phyloP scores from a whole-genome alignment of 2,888 invertebrate species.

The Epistrophe eligans region DNA sequence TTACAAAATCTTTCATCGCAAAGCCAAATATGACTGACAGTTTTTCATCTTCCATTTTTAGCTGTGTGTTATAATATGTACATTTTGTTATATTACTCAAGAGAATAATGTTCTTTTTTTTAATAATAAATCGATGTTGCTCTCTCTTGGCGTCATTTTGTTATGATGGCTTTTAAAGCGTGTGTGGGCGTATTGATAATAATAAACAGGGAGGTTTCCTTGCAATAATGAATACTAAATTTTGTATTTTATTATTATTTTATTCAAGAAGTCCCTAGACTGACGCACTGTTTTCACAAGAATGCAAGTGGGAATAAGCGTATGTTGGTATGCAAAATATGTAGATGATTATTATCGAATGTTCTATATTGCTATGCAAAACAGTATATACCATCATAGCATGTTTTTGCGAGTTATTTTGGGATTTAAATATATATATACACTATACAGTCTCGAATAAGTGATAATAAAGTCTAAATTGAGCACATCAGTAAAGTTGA shows the following conservation, averaged over 20 bases:
- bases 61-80: no score
- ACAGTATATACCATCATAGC: constrained; percentile 23
- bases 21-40: no score
- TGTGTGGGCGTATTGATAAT: constrained; percentile 20
- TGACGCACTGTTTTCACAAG: constrained; percentile 1
- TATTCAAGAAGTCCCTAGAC: constrained; percentile 34
- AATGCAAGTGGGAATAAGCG: constrained; percentile 58
- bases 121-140: background rate
- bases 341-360: constrained; percentile 51
- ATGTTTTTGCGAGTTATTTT: constrained; percentile 42
- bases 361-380: constrained; percentile 34
- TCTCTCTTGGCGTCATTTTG: background rate
- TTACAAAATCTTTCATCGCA: no score
- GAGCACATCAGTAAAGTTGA: constrained; percentile 35
- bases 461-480: constrained; percentile 50
- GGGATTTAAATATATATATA: background rate
- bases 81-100: background rate
- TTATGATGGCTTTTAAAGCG: constrained; percentile 46
- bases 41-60: no score
- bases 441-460: constrained; percentile 24
- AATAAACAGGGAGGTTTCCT: background rate
- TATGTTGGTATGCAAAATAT: constrained; percentile 20
- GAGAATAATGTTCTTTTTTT: background rate
- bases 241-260: constrained; percentile 34
- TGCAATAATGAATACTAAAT: constrained; percentile 53